These are phyloP conservation scores for Tetramorium parvispinum DNA, from an alignment of 1,140 invertebrate genomes.

Conservation along the genomic window DNA sequence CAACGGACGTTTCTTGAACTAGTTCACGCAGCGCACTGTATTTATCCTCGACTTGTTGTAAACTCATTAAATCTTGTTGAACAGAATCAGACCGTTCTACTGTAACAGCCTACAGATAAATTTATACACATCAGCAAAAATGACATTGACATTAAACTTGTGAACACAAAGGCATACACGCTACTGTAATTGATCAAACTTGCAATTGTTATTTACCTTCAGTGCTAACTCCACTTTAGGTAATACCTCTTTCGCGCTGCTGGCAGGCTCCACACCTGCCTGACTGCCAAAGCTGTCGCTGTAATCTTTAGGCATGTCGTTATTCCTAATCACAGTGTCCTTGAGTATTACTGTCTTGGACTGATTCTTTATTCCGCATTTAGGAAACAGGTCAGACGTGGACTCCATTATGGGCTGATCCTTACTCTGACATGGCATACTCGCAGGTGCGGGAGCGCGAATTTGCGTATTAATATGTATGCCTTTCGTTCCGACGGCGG, in stretches of 20 bases:
- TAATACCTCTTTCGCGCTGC: conserved; percentile 57
- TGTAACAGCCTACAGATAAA: conserved; percentile 61
- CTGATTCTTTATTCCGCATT: conserved; percentile 82
- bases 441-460: conserved; percentile 26
- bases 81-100: conserved; percentile 64
- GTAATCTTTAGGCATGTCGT: conserved; percentile 74
- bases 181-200: neutral
- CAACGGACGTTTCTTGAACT: conserved; percentile 75
- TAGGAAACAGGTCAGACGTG: conserved; percentile 82
- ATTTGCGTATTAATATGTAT: conserved; percentile 60
- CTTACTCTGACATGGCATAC: conserved; percentile 51
- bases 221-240: conserved; percentile 56
- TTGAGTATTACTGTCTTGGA: conserved; percentile 84
- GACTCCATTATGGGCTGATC: conserved; percentile 61
- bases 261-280: conserved; percentile 46
- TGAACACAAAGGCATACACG: conserved; percentile 1
- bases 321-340: conserved; percentile 84
- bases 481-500: conserved; percentile 56
- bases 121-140: conserved; percentile 13
- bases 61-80: conserved; percentile 82
- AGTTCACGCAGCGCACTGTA: conserved; percentile 85
- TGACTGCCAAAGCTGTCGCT: conserved; percentile 60
- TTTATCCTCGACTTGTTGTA: conserved; percentile 84
- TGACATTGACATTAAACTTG: conserved; percentile 3
- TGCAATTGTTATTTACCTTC: conserved; percentile 60